These are phyloP conservation scores for Pseudotriccus pelzelni DNA, from an alignment of 2,797 vertebrate species.

Conservation along the genomic window DNA sequence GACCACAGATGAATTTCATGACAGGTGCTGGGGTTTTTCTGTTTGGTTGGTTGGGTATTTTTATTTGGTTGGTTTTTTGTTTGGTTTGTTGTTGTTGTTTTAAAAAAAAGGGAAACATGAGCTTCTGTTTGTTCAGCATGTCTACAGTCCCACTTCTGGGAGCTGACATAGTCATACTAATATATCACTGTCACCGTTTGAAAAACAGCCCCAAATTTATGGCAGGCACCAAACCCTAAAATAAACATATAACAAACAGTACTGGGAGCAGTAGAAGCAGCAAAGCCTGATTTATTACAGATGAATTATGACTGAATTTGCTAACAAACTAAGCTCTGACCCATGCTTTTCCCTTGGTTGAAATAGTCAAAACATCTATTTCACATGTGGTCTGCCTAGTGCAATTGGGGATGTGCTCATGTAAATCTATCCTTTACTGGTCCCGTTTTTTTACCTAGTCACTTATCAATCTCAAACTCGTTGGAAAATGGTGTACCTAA, in stretches of 20 bases:
- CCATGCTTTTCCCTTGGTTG: neutral
- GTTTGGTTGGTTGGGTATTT: neutral
- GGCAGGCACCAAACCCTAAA: neutral
- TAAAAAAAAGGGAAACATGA: neutral
- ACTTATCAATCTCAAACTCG: neutral
- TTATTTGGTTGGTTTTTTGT: neutral
- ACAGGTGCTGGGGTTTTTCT: neutral
- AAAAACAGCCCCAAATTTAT: slow-evolving; percentile 43
- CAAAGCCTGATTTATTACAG: slow-evolving; percentile 14
- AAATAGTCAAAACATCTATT: neutral
- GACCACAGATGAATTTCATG: neutral
- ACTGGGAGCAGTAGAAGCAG: neutral
- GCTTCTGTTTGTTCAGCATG: slow-evolving; percentile 5
- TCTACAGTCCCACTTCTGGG: neutral
- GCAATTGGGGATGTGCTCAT: neutral
- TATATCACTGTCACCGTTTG: slow-evolving; percentile 1
- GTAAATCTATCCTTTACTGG: neutral
- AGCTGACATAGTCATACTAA: neutral
- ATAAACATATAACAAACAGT: slow-evolving; percentile 17
- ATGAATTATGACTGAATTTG: slow-evolving; percentile 5
- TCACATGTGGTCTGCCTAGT: neutral
- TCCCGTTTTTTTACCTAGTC: neutral
- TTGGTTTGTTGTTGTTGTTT: neutral
- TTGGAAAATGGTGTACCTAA: neutral
- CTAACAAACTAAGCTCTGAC: neutral